Base-by-base conservation (phyloP, 2,888 invertebrate genomes). In the Tetanocera ferruginea region DNA sequence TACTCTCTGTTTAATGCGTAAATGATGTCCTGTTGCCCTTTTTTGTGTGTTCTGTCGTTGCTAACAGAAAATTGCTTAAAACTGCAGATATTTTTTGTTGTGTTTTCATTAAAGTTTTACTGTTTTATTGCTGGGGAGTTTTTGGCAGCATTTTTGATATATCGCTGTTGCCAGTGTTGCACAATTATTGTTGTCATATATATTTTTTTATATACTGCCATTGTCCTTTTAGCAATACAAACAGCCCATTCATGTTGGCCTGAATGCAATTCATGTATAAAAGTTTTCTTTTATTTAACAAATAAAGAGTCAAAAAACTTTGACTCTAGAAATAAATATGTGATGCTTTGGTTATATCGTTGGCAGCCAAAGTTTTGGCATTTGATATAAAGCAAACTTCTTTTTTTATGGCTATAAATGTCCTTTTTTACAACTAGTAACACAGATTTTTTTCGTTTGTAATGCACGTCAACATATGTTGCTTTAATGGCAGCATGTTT, bases 141-240 rank as follows among this genome's bases (percentile, higher is more conserved):
- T 43, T 43, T 43, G 43, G 43, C 67, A 43, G 11, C 28, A 34
- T 49, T 75, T 66, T 66, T 75, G 49, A 49, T 52, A 14, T 17
- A 75, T 66, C 43, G 34, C 14, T 37, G 28, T 57, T 34, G 31
- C 49, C 62, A 76, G 69, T 71, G 66, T 64, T 70, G 51, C 64
- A 31, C 76, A 76, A 76, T 52, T 70, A 76, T 70, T 76, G 76
- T 62, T 62, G 11, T 70, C 8, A 23, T 70, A 31, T 51, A n/a
- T 19, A n/a, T 64, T 6, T n/a, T 25, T 51, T 28, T 72, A 17
- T 19, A 19, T n/a, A 55, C 23, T 69, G 60, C 62, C 14, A 43
- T 11, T 43, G 43, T 43, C 43, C 43, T 43, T 43, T 11, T 1
- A 23, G 55, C 25, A 64, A 64, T 11, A n/a, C 31, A 55, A 64